Conservation (phyloP, 2,113 vertebrate species). For the Raja brachyura region DNA sequence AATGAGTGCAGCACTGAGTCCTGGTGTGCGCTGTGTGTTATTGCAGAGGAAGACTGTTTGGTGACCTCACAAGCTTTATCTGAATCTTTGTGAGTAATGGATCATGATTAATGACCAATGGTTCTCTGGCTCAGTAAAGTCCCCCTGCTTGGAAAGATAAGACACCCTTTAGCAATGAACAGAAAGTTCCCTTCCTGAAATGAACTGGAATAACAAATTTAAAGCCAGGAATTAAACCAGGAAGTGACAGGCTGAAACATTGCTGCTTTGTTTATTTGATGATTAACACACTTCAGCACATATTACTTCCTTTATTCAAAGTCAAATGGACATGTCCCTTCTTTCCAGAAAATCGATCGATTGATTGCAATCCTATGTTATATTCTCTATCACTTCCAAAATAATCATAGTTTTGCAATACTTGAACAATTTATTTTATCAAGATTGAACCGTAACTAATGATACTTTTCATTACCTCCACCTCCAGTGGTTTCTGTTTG, state of each 20-base stretch:
- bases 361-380: background rate
- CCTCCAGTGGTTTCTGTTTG: background rate
- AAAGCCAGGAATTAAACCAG: background rate
- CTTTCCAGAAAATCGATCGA: background rate
- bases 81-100: slow-evolving; percentile 4
- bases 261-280: slow-evolving; percentile 15
- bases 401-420: too few relatives aligned
- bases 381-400: background rate
- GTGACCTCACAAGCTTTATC: slow-evolving; percentile 24
- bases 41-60: slow-evolving; percentile 19
- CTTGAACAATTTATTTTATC: background rate
- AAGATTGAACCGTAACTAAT: background rate
- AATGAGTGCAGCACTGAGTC: too few relatives aligned
- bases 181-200: background rate
- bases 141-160: slow-evolving; percentile 8
- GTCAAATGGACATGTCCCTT: background rate
- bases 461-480: background rate
- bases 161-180: background rate
- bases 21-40: background rate
- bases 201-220: slow-evolving; percentile 16
- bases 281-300: background rate
- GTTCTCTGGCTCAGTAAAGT: background rate
- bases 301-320: slow-evolving; percentile 7
- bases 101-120: background rate
- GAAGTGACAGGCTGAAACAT: slow-evolving; percentile 1